These are phyloP conservation scores for Halcyon smyrnensis DNA, from an alignment of 2,797 vertebrate genomes.

Conservation along the genomic window DNA sequence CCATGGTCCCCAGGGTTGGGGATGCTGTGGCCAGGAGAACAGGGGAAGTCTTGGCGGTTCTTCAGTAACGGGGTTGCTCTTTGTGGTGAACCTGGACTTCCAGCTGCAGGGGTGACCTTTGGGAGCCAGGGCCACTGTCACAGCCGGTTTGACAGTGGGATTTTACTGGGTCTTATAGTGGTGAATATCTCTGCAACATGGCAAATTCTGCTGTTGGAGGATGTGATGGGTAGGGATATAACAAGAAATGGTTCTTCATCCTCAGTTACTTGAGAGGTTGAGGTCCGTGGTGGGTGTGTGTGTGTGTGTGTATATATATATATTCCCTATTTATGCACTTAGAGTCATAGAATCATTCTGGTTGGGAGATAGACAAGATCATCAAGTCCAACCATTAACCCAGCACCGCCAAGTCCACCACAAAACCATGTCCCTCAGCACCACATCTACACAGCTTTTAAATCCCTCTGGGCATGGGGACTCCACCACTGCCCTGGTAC, in stretches of 20 bases:
- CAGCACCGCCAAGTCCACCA: too few relatives aligned
- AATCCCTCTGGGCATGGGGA: too few relatives aligned
- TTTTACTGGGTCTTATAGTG: background rate
- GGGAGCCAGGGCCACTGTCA: fast-evolving
- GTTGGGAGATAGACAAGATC: too few relatives aligned
- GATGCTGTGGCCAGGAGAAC: background rate
- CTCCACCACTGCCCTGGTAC: too few relatives aligned
- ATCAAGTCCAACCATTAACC: too few relatives aligned
- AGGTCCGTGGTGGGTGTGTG: background rate
- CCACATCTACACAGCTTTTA: too few relatives aligned
- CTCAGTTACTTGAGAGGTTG: background rate
- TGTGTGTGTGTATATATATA: fast-evolving
- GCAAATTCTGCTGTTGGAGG: background rate
- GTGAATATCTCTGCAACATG: background rate
- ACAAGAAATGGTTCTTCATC: background rate
- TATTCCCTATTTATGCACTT: background rate
- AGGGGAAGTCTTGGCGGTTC: background rate
- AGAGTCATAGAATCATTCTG: too few relatives aligned
- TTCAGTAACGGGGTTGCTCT: background rate
- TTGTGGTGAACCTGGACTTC: background rate
- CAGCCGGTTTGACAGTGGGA: background rate
- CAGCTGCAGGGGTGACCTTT: background rate
- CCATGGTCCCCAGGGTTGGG: background rate
- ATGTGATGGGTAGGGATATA: background rate
- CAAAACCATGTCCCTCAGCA: too few relatives aligned